Percentiles rank a stretch among this genome's conserved stretches.
These are phyloP conservation scores for Cremastinae sp. DNA, from an alignment of 2,888 invertebrate genomes.

Conservation along the genomic window DNA sequence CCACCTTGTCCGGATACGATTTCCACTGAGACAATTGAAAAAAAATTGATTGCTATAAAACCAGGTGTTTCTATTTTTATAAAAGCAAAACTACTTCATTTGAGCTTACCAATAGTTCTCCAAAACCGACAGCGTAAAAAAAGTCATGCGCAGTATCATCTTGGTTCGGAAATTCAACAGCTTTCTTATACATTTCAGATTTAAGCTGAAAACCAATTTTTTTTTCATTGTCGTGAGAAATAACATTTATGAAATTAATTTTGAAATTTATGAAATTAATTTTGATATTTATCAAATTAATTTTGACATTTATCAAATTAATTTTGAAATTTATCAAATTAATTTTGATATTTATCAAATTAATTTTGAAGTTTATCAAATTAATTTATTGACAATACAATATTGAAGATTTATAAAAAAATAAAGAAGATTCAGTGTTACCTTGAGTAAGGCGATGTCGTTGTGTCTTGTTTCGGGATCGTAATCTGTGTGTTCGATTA, in stretches of 20 bases:
- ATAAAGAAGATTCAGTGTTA: not conserved
- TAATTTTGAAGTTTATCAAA: no score
- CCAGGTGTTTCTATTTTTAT: not conserved
- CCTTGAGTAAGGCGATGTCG: slow-evolving; percentile 59
- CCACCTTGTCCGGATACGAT: slow-evolving; percentile 38
- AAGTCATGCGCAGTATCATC: slow-evolving; percentile 14
- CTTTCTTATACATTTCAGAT: slow-evolving; percentile 49
- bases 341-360: no score
- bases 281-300: no score
- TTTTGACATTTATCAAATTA: no score
- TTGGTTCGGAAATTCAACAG: slow-evolving; percentile 39
- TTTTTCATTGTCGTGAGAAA: no score
- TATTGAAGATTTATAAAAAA: not conserved
- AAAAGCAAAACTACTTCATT: not conserved
- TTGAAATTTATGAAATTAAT: no score
- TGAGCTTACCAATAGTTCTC: slow-evolving; percentile 52
- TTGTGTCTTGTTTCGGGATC: slow-evolving; percentile 48
- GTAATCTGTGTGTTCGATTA: slow-evolving; percentile 59
- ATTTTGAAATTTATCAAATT: no score
- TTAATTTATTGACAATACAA: no score
- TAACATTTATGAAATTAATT: no score
- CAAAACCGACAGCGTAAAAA: slow-evolving; percentile 57
- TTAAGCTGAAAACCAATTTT: slow-evolving; percentile 49
- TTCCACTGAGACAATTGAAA: slow-evolving; percentile 47
- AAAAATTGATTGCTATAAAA: not conserved